These are phyloP conservation scores for Rhynchotus rufescens DNA, from an alignment of 2,797 vertebrate species.

Conservation along the genomic window DNA sequence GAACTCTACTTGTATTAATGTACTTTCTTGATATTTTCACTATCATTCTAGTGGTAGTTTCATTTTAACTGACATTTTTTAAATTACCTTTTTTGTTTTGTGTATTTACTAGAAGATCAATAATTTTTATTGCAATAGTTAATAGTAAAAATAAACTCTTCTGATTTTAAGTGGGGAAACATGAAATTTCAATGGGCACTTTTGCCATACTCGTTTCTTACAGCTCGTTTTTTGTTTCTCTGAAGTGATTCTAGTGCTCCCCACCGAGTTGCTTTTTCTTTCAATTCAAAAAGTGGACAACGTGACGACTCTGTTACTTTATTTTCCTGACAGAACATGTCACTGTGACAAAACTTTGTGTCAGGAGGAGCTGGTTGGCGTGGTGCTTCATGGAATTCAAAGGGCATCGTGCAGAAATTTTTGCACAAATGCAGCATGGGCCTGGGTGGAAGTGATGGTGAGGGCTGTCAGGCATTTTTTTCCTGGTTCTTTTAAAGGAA, in stretches of 20 bases:
- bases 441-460: neutral
- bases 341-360: neutral
- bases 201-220: neutral
- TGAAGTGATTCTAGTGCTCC: neutral
- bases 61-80: neutral
- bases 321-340: neutral
- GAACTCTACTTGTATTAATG: neutral
- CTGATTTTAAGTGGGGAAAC: neutral
- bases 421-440: slow-evolving; percentile 2
- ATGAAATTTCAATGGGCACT: neutral
- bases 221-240: neutral
- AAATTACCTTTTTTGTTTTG: neutral
- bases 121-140: neutral
- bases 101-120: neutral
- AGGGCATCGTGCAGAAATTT: neutral
- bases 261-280: neutral
- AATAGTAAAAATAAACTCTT: neutral
- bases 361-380: neutral
- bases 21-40: neutral
- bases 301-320: neutral
- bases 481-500: neutral
- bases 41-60: neutral
- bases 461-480: neutral
- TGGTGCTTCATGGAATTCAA: slow-evolving; percentile 28
- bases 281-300: neutral